A percentile compares a stretch with the other conserved stretches of the same genome.
These are phyloP conservation scores for Centropus unirufus DNA, from an alignment of 2,113 vertebrate species.

Conservation along the genomic window DNA sequence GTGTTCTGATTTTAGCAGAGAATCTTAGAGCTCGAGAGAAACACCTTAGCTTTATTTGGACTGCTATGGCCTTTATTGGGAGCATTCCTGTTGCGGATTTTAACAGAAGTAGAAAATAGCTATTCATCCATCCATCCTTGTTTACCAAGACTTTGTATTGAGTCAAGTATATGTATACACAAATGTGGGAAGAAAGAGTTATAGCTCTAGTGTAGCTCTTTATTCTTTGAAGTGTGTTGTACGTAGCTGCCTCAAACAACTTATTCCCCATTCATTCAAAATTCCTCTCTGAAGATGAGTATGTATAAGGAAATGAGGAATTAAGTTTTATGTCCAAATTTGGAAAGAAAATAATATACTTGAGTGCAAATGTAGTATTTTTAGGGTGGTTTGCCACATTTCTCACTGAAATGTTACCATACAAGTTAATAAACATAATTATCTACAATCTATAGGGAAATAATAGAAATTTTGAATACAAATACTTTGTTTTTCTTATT, in stretches of 20 bases:
- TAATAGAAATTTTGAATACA: neutral
- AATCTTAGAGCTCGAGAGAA: neutral
- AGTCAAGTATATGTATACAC: neutral
- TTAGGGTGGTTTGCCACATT: neutral
- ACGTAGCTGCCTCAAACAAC: neutral
- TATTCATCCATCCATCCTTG: neutral
- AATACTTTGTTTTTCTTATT: neutral
- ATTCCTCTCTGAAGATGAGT: neutral
- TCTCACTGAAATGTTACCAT: neutral
- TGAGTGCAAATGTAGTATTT: neutral
- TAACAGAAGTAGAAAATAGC: neutral
- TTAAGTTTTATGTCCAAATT: neutral
- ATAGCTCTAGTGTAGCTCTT: neutral
- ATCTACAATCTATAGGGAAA: neutral
- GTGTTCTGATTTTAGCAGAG: neutral
- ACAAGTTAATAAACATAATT: neutral
- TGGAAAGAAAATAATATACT: neutral
- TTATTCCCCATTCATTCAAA: neutral
- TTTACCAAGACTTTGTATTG: neutral
- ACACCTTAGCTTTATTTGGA: neutral
- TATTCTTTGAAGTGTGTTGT: neutral
- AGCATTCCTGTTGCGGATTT: neutral
- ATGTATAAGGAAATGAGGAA: neutral
- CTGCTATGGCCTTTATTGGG: neutral
- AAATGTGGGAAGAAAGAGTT: neutral